Percentiles rank a stretch among this genome's conserved stretches.
Evolutionary conservation across 2,797 vertebrate genomes (phyloP).

Genomic region (Typhlichthys eigenmanni): DNA sequence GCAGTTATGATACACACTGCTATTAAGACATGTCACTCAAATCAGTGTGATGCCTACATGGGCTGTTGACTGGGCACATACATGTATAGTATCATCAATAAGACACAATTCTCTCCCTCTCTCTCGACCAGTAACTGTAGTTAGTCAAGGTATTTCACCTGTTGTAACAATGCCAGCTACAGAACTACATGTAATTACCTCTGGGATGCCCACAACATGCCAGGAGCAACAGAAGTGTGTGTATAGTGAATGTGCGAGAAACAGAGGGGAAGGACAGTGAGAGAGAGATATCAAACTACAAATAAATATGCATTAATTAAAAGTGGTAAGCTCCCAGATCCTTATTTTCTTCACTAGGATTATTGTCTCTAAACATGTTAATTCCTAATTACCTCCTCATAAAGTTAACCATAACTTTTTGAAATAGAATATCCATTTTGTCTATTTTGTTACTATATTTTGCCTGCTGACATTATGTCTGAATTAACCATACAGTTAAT

Average conservation of each 20-base stretch:
- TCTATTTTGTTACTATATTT: too few relatives aligned
- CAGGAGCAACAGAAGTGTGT: constrained; percentile 37
- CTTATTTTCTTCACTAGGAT: too few relatives aligned
- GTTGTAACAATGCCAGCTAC: constrained; percentile 67
- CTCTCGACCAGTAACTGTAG: constrained; percentile 60
- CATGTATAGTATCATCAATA: neutral
- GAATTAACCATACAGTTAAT: too few relatives aligned
- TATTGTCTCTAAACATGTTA: too few relatives aligned
- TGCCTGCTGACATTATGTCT: too few relatives aligned
- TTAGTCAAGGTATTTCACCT: constrained; percentile 64
- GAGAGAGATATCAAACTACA: neutral
- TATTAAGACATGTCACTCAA: constrained; percentile 67
- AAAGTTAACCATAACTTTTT: too few relatives aligned
- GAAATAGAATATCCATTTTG: too few relatives aligned
- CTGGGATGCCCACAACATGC: constrained; percentile 61
- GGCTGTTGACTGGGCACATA: constrained; percentile 55
- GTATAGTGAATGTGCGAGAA: neutral
- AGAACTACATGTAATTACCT: constrained; percentile 66
- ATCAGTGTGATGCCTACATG: constrained; percentile 74
- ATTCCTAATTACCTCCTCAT: too few relatives aligned
- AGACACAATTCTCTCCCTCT: constrained; percentile 18
- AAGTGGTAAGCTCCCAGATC: too few relatives aligned
- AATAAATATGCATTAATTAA: neutral
- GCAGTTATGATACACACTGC: constrained; percentile 68
- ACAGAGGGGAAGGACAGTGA: neutral